Evolutionary conservation across 2,888 invertebrate genomes (phyloP), one percentile per base, ranked within the genome.

Genomic region (Leptinotarsa juncta): DNA sequence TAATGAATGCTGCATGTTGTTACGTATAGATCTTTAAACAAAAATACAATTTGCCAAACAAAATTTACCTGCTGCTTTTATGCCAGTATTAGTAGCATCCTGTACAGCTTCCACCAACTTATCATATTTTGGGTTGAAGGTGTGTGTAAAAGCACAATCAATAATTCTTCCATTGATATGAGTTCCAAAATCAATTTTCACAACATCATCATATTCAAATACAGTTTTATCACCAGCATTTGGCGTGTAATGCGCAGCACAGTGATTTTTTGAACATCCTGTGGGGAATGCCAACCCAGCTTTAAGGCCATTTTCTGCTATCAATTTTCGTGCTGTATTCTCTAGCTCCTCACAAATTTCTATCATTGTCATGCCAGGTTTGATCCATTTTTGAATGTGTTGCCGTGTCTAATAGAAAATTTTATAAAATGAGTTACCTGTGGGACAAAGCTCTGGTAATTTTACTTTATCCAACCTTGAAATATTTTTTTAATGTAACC

Each of bases 291-390:
- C 96, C 75, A 97, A 88, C 0, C 96, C 99, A 2, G 99, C 97
- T 82, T 97, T 95, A 10, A 99, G 89, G 1, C 98, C 98, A 85
- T 97, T 95, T 88, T 99, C 99, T 26, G 94, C 95, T 81, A 99
- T 99, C 77, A 99, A 89, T 83, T 93, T 94, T 48, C 99, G 92
- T 4, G 98, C 96, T 5, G 96, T 97, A 20, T 93, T 93, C 88
- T 99, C 99, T 72, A 99, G 89, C 85, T 97, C 97, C 87, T 99
- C 98, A 87, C 98, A 98, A 81, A 99, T 99, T 88, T 99, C 93
- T 83, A 98, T 97, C 98, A 99, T 99, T 0, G 95, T 96, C 97
- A 99, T 98, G 72, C 99, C 99, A 0, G 99, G 98, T 88, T 98
- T 97, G 62, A 99, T 96, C 92, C 94, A 97, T 72, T 94, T 93